phyloP scores from a whole-genome alignment of 1,140 invertebrate species.

The Lucilia sericata region DNA sequence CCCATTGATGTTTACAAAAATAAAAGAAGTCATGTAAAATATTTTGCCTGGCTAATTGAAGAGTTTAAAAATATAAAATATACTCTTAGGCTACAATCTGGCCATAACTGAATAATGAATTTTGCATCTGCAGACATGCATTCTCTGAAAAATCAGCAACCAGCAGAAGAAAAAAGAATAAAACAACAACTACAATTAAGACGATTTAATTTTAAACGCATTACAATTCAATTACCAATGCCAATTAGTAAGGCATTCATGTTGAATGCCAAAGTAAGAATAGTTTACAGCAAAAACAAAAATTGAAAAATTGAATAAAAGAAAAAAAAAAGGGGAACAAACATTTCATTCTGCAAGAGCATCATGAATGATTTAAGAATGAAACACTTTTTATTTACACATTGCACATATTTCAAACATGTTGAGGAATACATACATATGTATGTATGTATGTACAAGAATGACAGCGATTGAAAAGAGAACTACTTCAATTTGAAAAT shows the following conservation, averaged over 20 bases:
- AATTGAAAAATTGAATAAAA: too few relatives aligned
- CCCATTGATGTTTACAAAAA: neutral
- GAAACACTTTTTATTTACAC: neutral
- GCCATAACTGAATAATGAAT: neutral
- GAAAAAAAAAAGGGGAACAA: neutral
- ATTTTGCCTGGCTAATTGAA: neutral
- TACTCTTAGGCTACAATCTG: neutral
- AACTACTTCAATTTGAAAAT: too few relatives aligned
- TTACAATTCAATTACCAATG: constrained; percentile 64
- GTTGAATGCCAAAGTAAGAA: constrained; percentile 41
- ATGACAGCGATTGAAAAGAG: neutral
- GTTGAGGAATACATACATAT: too few relatives aligned
- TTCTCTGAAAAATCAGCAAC: neutral
- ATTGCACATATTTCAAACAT: neutral
- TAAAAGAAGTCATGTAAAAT: neutral
- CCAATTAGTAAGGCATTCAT: constrained; percentile 57
- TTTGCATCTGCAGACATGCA: constrained; percentile 17
- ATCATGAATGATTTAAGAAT: constrained; percentile 3
- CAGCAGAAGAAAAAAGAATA: neutral
- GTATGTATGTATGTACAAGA: too few relatives aligned
- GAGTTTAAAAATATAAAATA: neutral
- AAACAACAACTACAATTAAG: constrained; percentile 7
- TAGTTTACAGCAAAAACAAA: neutral
- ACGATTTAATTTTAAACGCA: constrained; percentile 48
- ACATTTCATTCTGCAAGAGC: neutral